These are phyloP conservation scores for Chaunax sp. DNA, from an alignment of 2,797 vertebrate genomes.

Conservation along the genomic window DNA sequence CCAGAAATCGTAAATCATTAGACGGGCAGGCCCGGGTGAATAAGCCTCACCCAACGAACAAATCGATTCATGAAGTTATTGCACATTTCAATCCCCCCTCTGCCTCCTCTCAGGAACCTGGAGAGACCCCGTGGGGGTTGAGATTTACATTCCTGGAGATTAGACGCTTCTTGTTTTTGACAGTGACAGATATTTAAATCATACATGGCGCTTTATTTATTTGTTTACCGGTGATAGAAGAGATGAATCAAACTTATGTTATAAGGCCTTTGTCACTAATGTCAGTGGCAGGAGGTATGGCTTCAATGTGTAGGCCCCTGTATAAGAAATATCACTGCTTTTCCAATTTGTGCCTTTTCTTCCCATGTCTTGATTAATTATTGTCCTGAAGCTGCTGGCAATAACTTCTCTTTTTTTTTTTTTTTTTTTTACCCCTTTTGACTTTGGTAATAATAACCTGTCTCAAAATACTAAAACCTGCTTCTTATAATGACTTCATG, in stretches of 20 bases:
- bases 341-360: conserved; percentile 41
- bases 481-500: conserved; percentile 6
- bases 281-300: conserved; percentile 22
- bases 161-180: conserved; percentile 53
- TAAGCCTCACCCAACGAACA: conserved; percentile 73
- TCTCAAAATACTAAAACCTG: conserved; percentile 9
- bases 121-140: conserved; percentile 55
- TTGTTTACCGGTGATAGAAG: conserved; percentile 33
- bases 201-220: conserved; percentile 9
- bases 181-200: conserved; percentile 47
- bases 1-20: conserved; percentile 79
- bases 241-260: conserved; percentile 25
- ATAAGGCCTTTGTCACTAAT: conserved; percentile 14
- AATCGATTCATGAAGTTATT: conserved; percentile 76
- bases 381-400: conserved; percentile 20
- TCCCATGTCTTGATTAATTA: conserved; percentile 33
- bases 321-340: conserved; percentile 18
- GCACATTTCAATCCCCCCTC: conserved; percentile 68
- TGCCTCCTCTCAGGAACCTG: conserved; percentile 52
- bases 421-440: too few species aligned
- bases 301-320: conserved; percentile 3
- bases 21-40: conserved; percentile 67
- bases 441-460: conserved; percentile 8
- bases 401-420: not conserved
- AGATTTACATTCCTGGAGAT: conserved; percentile 63